phyloP scores from a whole-genome alignment of 2,888 invertebrate genomes.

The Masnerella sp. region DNA sequence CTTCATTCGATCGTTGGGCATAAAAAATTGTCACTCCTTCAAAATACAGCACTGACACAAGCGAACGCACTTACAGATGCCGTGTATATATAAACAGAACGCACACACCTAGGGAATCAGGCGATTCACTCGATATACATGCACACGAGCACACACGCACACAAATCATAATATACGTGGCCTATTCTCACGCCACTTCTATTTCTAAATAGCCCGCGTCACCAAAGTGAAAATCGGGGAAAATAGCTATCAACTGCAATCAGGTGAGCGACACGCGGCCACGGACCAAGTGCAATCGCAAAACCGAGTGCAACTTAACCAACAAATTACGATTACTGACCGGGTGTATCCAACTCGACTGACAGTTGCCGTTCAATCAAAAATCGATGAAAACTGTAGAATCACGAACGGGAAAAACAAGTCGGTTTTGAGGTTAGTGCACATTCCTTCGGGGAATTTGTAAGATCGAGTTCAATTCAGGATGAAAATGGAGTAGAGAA shows the following conservation, averaged over 20 bases:
- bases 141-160: constrained; percentile 10
- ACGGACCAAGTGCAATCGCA: too few species aligned
- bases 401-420: background rate
- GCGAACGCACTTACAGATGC: background rate
- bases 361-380: background rate
- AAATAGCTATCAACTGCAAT: constrained; percentile 9
- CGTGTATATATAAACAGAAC: constrained; percentile 7
- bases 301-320: background rate
- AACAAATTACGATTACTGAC: background rate
- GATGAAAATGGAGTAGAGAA: too few species aligned
- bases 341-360: too few species aligned
- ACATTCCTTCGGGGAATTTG: constrained; percentile 2
- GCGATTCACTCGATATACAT: constrained; percentile 24
- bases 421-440: constrained; percentile 12
- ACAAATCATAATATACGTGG: constrained; percentile 42
- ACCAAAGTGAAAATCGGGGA: constrained; percentile 34
- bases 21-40: constrained; percentile 18
- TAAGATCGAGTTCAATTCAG: background rate
- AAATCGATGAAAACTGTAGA: background rate
- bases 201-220: constrained; percentile 48
- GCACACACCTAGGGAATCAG: constrained; percentile 31
- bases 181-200: constrained; percentile 49
- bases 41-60: constrained; percentile 24
- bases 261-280: background rate
- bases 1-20: too few species aligned